Conservation (phyloP, 1,140 invertebrate genomes). For the Brachionus rotundiformis region DNA sequence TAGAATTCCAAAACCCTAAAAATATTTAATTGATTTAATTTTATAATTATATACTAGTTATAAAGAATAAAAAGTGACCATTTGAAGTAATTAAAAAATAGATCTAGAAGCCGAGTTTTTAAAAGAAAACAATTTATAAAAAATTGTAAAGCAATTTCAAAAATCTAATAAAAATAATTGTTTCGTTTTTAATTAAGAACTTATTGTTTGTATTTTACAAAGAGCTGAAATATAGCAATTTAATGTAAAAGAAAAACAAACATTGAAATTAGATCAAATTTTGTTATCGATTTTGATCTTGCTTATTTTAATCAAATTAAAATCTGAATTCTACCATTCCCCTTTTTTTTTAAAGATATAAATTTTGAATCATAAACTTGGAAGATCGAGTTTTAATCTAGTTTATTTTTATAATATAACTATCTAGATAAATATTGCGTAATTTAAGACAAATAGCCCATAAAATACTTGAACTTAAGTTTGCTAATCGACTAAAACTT, state of each 20-base stretch:
- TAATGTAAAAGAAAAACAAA: neutral
- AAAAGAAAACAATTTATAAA: too few relatives aligned
- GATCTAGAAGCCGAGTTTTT: too few relatives aligned
- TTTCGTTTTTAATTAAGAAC: neutral
- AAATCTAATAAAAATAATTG: too few relatives aligned
- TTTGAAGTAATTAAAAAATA: too few relatives aligned
- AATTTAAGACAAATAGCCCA: neutral
- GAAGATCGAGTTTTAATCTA: neutral
- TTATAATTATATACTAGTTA: too few relatives aligned
- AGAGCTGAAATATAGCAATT: neutral
- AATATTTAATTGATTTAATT: too few relatives aligned
- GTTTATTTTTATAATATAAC: neutral
- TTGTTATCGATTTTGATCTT: neutral
- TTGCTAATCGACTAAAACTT: slow-evolving; percentile 11
- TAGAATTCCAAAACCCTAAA: neutral
- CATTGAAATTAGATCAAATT: neutral
- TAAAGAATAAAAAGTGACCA: too few relatives aligned
- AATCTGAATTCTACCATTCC: neutral
- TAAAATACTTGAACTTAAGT: neutral
- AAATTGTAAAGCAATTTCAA: too few relatives aligned
- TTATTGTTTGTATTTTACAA: neutral
- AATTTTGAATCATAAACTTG: neutral
- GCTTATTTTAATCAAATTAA: neutral
- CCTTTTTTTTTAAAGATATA: neutral
- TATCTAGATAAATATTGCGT: slow-evolving; percentile 2